These are phyloP conservation scores for Balearica regulorum DNA, from an alignment of 2,797 vertebrate species.

Conservation along the genomic window DNA sequence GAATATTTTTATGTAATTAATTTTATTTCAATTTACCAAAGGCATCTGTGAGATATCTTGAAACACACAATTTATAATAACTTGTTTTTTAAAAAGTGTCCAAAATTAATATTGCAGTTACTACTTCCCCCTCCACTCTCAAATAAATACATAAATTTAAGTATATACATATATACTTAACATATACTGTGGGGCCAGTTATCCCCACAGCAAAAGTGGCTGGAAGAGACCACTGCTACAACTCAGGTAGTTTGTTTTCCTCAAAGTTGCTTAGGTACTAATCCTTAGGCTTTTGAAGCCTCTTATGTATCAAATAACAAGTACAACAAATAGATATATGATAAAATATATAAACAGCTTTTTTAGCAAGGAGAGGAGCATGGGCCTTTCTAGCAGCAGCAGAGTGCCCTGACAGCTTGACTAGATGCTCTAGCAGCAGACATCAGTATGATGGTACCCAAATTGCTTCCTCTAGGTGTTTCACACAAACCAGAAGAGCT, in stretches of 20 bases:
- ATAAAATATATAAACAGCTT: neutral
- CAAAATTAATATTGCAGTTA: neutral
- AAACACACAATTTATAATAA: neutral
- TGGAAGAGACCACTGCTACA: neutral
- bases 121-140: neutral
- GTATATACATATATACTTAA: neutral
- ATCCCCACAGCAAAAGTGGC: neutral
- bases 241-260: neutral
- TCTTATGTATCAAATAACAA: neutral
- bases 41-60: neutral
- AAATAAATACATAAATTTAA: neutral
- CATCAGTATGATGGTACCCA: neutral
- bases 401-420: neutral
- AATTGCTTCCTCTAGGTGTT: neutral
- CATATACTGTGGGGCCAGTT: neutral
- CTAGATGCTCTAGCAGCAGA: neutral
- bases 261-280: neutral
- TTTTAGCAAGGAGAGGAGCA: neutral
- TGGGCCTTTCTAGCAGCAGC: neutral
- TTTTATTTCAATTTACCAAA: neutral
- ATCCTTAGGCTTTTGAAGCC: neutral
- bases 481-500: neutral
- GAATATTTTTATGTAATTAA: neutral
- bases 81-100: neutral
- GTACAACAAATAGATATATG: neutral